Evolutionary conservation across 2,797 vertebrate genomes (phyloP), one percentile per base, ranked within the genome.

Genomic region (Anomalospiza imberbis): DNA sequence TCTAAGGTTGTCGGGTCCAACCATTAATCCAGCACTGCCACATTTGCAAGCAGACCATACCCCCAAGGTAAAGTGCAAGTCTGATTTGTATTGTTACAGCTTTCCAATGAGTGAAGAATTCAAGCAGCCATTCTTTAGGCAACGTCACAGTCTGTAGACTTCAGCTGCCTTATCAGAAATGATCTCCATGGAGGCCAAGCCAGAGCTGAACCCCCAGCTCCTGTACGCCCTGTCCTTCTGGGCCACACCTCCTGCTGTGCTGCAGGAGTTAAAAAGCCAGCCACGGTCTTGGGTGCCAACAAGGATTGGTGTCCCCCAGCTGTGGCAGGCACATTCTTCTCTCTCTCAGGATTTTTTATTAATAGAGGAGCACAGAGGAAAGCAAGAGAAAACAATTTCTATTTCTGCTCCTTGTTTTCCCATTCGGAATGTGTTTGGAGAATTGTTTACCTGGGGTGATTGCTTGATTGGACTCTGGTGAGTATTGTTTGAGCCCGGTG

Each of bases 1-100:
- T 51, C n/a, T 22, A 2, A 34, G 38, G 3, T 62, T 29, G 34
- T 50, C 0, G 0, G 47, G 45, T 40, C 15, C 38, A 38, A 2
- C 7, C 31, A n/a, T 16, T 47, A 53, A 60, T 12, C 14, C 72
- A 70, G 36, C 28, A 57, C 32, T 75, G 50, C 36, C 32, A n/a
- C 0, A 0, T 40, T 83, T 28, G 17, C 38, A 38, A 45, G 20
- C 44, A 70, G 44, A 45, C 50, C 20, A 38, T 13, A 22, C 2
- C 24, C 58, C 32, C 50, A 31, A 18, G 63, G 34, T 9, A 9
- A 89, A 57, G 42, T 42, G 21, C 15, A 63, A 3, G 6, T 36
- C 32, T 63, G 18, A 0, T 7, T 74, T 72, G 32, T 40, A 0
- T 31, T 31, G 18, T 36, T 44, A 5, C 24, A 70, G 12, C 2